phyloP scores from a whole-genome alignment of 2,888 invertebrate species.

The Acleris holmiana region DNA sequence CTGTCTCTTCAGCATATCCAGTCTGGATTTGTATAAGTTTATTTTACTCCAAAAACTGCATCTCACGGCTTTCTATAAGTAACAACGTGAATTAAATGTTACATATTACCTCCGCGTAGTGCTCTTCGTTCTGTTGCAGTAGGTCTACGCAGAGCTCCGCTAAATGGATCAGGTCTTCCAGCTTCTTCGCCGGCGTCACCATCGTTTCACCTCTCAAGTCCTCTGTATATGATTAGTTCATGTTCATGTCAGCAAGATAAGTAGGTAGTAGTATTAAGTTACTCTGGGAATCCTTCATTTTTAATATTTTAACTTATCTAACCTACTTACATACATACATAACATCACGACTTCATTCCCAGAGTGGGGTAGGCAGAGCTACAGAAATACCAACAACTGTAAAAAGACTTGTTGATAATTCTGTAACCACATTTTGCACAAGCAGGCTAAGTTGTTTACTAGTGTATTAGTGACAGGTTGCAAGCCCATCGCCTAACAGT shows the following conservation, averaged over 20 bases:
- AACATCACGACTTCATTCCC: no score
- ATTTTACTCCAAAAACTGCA: slow-evolving; percentile 49
- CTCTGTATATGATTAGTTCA: slow-evolving; percentile 77
- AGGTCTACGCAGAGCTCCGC: slow-evolving; percentile 99
- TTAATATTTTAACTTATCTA: no score
- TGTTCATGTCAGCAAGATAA: background rate
- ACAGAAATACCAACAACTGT: no score
- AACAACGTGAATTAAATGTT: slow-evolving; percentile 41
- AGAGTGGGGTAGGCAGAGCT: no score
- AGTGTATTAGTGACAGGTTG: no score
- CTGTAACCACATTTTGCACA: no score
- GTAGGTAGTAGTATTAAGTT: no score
- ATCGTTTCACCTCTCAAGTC: slow-evolving; percentile 92
- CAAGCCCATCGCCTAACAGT: no score
- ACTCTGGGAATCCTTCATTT: no score
- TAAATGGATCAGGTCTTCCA: slow-evolving; percentile 98
- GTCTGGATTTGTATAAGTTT: background rate
- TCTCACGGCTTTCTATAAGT: slow-evolving; percentile 37
- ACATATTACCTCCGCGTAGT: slow-evolving; percentile 97
- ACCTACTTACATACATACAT: no score
- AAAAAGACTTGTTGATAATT: no score
- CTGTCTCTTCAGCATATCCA: background rate
- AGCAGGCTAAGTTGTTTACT: no score
- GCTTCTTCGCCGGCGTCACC: slow-evolving; percentile 93
- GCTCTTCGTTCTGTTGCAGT: slow-evolving; percentile 99